Conservation (phyloP, 2,888 invertebrate species). For the Latheticus oryzae region DNA sequence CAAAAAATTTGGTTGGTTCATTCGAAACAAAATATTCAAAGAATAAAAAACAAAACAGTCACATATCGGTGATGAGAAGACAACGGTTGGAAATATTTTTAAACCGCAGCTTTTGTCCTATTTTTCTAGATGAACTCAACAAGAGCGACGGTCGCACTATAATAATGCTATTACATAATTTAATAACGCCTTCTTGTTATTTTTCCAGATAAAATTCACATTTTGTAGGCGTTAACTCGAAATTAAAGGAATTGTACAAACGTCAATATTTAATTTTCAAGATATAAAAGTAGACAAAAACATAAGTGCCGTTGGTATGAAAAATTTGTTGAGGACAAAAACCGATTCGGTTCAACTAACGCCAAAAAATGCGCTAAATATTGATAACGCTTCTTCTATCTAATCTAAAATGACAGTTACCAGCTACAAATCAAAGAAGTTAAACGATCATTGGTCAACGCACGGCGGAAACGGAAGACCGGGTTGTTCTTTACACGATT, state of each 20-base stretch:
- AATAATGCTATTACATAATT: slow-evolving; percentile 28
- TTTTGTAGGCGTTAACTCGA: slow-evolving; percentile 12
- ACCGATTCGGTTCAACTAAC: neutral
- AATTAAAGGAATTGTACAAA: slow-evolving; percentile 16
- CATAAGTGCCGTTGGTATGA: slow-evolving; percentile 8
- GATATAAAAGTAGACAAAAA: too few species aligned
- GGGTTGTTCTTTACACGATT: slow-evolving; percentile 35
- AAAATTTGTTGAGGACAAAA: too few species aligned
- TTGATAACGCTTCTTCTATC: slow-evolving; percentile 23
- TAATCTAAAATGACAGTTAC: slow-evolving; percentile 25
- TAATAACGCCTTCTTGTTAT: slow-evolving; percentile 34
- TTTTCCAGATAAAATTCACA: slow-evolving; percentile 14
- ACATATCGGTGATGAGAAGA: too few species aligned
- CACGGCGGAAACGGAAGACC: slow-evolving; percentile 36
- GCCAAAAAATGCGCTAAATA: slow-evolving; percentile 19
- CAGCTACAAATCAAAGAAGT: slow-evolving; percentile 36
- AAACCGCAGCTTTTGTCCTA: too few species aligned
- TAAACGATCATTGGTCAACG: slow-evolving; percentile 31
- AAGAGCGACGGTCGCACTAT: slow-evolving; percentile 17
- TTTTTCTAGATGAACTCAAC: slow-evolving; percentile 13
- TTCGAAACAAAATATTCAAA: too few species aligned
- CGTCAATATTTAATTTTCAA: too few species aligned
- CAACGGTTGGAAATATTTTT: too few species aligned
- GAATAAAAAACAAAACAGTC: too few species aligned
- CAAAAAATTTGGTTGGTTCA: slow-evolving; percentile 11